Base-by-base conservation (phyloP, 64 coral and sea anemone species). In the Exaiptasia diaphana region DNA sequence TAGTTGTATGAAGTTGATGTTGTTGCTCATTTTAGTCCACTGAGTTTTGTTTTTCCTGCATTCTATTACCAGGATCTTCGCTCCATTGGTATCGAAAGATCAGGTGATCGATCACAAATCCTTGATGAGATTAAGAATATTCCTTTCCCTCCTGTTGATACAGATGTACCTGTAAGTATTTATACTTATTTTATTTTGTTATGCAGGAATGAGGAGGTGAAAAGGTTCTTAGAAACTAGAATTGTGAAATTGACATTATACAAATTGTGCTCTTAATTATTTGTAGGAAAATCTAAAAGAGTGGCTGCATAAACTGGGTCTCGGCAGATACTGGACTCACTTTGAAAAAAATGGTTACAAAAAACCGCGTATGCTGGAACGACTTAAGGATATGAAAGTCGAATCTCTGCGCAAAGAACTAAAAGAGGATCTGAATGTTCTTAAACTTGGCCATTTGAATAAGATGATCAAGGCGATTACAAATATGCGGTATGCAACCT, bases 121-220 rank as follows among this genome's bases (percentile, higher is more conserved):
- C 23, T 96, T 5, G 62, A 64, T 48, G 74, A 67, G 10, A 90
- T 96, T 38, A 87, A 86, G 23, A 83, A 90, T 75, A 80, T 96
- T 22, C 92, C 12, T 43, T 20, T 4, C 85, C 14, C 81, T 85
- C 1, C 80, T 96, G 80, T 96, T 27, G 81, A 83, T 43, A 75
- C 86, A 37, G 76, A 90, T 33, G 92, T 96, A 42, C 92, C 92
- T 74, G 92, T 96, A 81, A 74, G 79, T 77, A 6, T n/a, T n/a
- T n/a, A n/a, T n/a, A n/a, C n/a, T n/a, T n/a, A n/a, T n/a, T n/a
- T n/a, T n/a, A n/a, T n/a, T n/a, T n/a, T n/a, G n/a, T n/a, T n/a
- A n/a, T n/a, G n/a, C n/a, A n/a, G n/a, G n/a, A n/a, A n/a, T n/a
- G n/a, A n/a, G n/a, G n/a, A n/a, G n/a, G n/a, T n/a, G n/a, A n/a